phyloP scores from a whole-genome alignment of 2,797 vertebrate species.

The Thamnophis elegans region DNA sequence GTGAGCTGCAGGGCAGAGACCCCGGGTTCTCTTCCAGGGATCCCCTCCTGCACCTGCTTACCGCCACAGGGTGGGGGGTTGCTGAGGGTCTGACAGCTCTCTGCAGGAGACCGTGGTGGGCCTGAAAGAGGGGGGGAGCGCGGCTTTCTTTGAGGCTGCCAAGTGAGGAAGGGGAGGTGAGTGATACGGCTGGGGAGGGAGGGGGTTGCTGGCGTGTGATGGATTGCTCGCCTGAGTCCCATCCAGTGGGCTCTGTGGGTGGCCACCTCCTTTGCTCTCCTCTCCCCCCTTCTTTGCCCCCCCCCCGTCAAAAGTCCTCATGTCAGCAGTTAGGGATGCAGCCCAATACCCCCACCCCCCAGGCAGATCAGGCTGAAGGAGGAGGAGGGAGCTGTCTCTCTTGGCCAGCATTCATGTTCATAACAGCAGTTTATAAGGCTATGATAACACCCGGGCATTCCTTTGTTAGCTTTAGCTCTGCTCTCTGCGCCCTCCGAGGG shows the following conservation, averaged over 20 bases:
- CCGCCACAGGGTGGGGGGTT: fast-evolving
- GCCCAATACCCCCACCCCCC: background rate
- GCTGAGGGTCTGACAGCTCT: background rate
- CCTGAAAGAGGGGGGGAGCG: background rate
- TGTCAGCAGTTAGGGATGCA: background rate
- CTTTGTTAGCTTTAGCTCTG: background rate
- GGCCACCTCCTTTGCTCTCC: background rate
- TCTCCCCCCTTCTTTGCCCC: background rate
- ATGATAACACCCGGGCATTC: fast-evolving
- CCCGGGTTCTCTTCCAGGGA: background rate
- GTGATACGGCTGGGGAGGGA: background rate
- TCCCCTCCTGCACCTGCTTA: background rate
- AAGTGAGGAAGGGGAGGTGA: background rate
- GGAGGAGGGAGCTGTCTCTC: too few species aligned
- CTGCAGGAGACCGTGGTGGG: background rate
- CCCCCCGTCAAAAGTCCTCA: background rate
- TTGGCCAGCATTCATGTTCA: background rate
- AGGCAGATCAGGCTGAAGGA: background rate
- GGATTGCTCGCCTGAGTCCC: background rate
- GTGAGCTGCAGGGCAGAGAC: background rate
- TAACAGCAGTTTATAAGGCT: background rate
- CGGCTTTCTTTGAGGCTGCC: background rate
- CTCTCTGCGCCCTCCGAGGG: too few species aligned
- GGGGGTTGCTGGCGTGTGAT: background rate
- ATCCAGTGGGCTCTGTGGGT: background rate